These are phyloP conservation scores for Aurelia aurita complex sp. Pacific DNA, from an alignment of 30 jellyfish, hydroid and myxozoan genomes.

Conservation along the genomic window DNA sequence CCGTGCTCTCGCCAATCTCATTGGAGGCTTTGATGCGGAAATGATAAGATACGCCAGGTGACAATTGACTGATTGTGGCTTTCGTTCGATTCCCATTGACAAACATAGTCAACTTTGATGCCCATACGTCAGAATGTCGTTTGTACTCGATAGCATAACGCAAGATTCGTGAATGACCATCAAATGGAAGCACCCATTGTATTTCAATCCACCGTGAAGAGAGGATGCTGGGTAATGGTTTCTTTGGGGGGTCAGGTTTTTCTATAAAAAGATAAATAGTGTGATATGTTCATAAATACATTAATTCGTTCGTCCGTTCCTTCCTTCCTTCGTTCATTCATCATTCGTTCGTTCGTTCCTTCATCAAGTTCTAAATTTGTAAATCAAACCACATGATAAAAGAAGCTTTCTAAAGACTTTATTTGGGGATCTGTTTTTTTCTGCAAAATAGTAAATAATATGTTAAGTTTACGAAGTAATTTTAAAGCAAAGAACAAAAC, in stretches of 20 bases:
- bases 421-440: too few relatives aligned
- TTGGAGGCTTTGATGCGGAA: slow-evolving; percentile 72
- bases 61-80: slow-evolving; percentile 26
- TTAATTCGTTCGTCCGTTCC: too few relatives aligned
- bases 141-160: slow-evolving; percentile 60
- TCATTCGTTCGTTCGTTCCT: too few relatives aligned
- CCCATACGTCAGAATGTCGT: slow-evolving; percentile 50
- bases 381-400: too few relatives aligned
- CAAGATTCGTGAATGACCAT: slow-evolving; percentile 71
- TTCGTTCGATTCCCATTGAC: slow-evolving; percentile 55
- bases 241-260: slow-evolving; percentile 77
- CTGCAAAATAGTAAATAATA: too few relatives aligned
- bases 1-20: slow-evolving; percentile 67
- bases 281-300: too few relatives aligned
- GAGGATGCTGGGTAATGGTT: slow-evolving; percentile 33
- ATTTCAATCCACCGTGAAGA: slow-evolving; percentile 73
- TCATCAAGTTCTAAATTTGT: too few relatives aligned
- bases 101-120: neutral
- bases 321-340: too few relatives aligned
- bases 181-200: slow-evolving; percentile 71
- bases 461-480: too few relatives aligned
- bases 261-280: slow-evolving; percentile 13
- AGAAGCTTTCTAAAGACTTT: too few relatives aligned
- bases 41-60: slow-evolving; percentile 72
- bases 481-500: too few relatives aligned